These are phyloP conservation scores for Puntigrus tetrazona DNA, from an alignment of 2,113 vertebrate genomes.

Conservation along the genomic window DNA sequence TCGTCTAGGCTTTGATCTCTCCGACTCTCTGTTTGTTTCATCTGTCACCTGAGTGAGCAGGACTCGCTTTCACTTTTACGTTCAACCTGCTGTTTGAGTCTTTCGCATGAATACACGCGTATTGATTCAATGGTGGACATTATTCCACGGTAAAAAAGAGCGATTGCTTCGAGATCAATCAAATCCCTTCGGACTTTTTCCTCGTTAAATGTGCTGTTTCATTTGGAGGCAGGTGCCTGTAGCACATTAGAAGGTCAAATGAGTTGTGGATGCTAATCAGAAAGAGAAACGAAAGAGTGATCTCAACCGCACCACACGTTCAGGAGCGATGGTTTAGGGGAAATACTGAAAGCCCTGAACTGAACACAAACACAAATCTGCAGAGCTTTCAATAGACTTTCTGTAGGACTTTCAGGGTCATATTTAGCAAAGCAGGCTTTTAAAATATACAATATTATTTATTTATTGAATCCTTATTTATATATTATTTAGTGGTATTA, in stretches of 20 bases:
- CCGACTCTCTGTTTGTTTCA: conserved; percentile 30
- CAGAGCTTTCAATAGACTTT: not conserved
- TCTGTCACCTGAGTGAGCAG: not conserved
- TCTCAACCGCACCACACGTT: not conserved
- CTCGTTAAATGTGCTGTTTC: not conserved
- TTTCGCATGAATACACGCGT: not conserved
- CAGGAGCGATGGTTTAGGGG: not conserved
- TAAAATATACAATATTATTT: not conserved
- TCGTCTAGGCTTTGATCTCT: conserved; percentile 33
- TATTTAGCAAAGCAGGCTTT: not conserved
- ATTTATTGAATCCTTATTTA: no score
- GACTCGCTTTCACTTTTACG: conserved; percentile 13
- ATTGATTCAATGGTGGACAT: not conserved
- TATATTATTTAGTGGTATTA: no score
- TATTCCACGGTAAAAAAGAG: not conserved
- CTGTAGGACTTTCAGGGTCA: not conserved
- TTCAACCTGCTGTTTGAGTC: not conserved
- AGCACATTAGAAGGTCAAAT: not conserved
- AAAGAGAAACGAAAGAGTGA: not conserved
- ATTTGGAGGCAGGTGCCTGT: not conserved
- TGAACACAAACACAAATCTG: not conserved
- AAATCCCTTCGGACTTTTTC: not conserved
- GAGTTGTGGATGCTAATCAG: not conserved
- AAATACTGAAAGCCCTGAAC: not conserved
- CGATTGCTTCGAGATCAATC: not conserved